Conservation (phyloP, 2,113 vertebrate species). For the Psilopogon haemacephalus region DNA sequence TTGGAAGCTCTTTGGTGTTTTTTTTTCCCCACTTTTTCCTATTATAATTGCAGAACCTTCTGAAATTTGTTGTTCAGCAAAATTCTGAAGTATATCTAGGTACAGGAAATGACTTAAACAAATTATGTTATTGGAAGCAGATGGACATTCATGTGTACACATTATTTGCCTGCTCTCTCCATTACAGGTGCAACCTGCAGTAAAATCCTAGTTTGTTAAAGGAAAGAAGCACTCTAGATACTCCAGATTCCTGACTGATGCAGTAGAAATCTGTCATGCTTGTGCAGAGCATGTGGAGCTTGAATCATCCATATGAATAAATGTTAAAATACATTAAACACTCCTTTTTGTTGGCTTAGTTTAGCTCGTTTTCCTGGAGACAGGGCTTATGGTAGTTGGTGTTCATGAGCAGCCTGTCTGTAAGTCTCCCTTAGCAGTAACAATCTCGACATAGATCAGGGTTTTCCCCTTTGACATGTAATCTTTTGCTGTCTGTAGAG, state of each 20-base stretch:
- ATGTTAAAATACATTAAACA: not conserved
- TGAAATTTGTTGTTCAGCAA: not conserved
- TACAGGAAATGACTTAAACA: not conserved
- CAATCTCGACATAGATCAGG: not conserved
- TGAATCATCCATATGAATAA: not conserved
- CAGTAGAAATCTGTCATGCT: not conserved
- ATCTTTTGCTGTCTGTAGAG: not conserved
- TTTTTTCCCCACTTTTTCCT: slow-evolving; percentile 17
- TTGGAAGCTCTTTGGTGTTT: not conserved
- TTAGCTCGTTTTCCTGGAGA: not conserved
- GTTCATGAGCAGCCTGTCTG: not conserved
- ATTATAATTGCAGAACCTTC: slow-evolving; percentile 2
- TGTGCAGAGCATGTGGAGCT: not conserved
- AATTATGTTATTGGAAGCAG: not conserved
- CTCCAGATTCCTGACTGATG: not conserved
- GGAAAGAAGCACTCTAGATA: not conserved
- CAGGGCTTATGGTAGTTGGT: not conserved
- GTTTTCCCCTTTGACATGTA: not conserved
- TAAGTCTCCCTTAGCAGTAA: not conserved
- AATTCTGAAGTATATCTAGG: not conserved
- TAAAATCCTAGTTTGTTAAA: not conserved
- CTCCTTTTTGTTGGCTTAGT: not conserved
- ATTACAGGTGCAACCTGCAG: not conserved
- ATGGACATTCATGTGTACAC: not conserved
- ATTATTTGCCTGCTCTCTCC: not conserved